Percentiles rank a stretch among this genome's conserved stretches.
Conservation (phyloP, 2,113 vertebrate species). For the Hippolais icterina region DNA sequence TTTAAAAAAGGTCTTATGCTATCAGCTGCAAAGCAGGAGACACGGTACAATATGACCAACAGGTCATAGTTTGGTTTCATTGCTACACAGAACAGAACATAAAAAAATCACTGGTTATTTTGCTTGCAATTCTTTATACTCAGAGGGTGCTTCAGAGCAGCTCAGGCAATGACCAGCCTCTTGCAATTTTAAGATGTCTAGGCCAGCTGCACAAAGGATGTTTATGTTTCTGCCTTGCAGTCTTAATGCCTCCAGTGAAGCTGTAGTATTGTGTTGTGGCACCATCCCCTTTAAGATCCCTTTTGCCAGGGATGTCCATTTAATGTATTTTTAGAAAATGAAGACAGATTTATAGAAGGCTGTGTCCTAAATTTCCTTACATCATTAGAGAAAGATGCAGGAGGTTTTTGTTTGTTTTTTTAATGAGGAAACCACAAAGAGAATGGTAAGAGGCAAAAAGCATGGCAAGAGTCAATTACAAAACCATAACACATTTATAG, state of each 20-base stretch:
- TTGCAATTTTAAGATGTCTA: neutral
- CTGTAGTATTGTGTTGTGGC: neutral
- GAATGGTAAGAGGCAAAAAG: neutral
- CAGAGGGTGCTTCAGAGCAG: neutral
- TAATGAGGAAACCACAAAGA: slow-evolving; percentile 8
- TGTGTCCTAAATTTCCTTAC: neutral
- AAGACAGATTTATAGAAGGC: neutral
- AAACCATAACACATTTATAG: neutral
- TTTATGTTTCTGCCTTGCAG: neutral
- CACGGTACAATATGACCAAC: neutral
- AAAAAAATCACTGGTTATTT: neutral
- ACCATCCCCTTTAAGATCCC: neutral
- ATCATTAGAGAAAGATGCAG: neutral
- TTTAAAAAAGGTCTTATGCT: neutral
- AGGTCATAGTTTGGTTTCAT: neutral
- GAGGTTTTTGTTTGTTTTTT: neutral
- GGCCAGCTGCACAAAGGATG: neutral
- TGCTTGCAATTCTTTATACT: neutral
- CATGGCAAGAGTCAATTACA: neutral
- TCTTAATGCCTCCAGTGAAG: neutral
- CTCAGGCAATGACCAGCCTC: neutral
- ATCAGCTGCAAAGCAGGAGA: neutral
- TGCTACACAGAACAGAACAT: neutral
- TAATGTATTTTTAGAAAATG: slow-evolving; percentile 31
- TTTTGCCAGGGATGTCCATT: neutral